Percentiles rank a stretch among this genome's conserved stretches.
phyloP scores from a whole-genome alignment of 2,113 vertebrate species.

The Eclectus roratus region DNA sequence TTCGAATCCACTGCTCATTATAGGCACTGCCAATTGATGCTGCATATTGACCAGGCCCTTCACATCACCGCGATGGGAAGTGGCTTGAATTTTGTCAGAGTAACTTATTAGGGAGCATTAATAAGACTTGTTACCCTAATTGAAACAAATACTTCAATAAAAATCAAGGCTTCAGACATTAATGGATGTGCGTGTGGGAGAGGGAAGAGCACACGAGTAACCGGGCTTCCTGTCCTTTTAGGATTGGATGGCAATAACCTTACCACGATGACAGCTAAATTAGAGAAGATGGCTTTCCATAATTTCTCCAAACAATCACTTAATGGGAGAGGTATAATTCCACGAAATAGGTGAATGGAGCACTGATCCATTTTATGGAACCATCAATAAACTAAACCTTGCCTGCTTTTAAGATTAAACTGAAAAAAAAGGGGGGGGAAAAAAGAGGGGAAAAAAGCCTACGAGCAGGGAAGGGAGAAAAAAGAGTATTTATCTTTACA shows the following conservation, averaged over 20 bases:
- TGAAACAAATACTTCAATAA: slow-evolving; percentile 74
- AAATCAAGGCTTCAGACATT: slow-evolving; percentile 79
- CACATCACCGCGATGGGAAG: neutral
- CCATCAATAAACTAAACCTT: slow-evolving; percentile 83
- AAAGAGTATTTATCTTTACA: slow-evolving; percentile 77
- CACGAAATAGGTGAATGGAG: slow-evolving; percentile 85
- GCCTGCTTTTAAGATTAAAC: slow-evolving; percentile 78
- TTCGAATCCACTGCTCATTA: neutral
- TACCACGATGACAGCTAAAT: slow-evolving; percentile 77
- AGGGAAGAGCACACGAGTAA: slow-evolving; percentile 75
- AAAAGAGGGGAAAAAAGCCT: neutral
- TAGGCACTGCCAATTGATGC: neutral
- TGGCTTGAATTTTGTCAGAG: neutral
- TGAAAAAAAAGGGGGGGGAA: neutral
- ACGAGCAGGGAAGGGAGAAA: neutral
- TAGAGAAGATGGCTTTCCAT: slow-evolving; percentile 78
- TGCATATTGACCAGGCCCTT: neutral
- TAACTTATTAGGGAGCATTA: slow-evolving; percentile 21
- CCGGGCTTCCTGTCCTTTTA: slow-evolving; percentile 75
- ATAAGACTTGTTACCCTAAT: slow-evolving; percentile 27
- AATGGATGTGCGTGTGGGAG: slow-evolving; percentile 76
- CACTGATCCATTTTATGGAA: slow-evolving; percentile 86
- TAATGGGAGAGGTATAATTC: slow-evolving; percentile 90
- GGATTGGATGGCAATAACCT: slow-evolving; percentile 77
- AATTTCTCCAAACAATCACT: slow-evolving; percentile 96